Evolutionary conservation across 2,113 vertebrate species (phyloP), one percentile per base, ranked within the genome.

Genomic region (Benitochromis conjunctus): DNA sequence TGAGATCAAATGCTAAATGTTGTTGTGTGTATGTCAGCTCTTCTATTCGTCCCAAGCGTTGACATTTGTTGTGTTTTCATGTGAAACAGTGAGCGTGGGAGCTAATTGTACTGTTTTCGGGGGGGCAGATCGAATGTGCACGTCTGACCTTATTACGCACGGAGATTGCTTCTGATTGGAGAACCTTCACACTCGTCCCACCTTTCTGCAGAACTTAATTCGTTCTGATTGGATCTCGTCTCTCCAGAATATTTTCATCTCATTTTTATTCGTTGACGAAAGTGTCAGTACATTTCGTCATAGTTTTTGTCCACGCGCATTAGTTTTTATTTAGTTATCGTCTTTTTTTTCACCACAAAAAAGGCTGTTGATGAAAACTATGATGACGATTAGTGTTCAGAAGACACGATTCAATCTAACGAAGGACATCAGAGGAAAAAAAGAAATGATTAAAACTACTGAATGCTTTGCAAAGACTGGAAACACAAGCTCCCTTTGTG

Each of bases 61-160:
- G 34, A 64, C 60, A 38, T 64, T 38, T n/a, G 19, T 38, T 64
- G 60, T 64, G 60, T 64, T 64, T 64, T 64, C 34, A 38, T 38
- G 60, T 64, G 18, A 64, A 64, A 64, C 60, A 38, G 34, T 21
- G 19, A 64, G 10, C 34, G n/a, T 38, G 18, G 60, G 60, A 38
- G 34, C 34, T 64, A 13, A 64, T 18, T 7, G 6, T n/a, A 31
- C 29, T 62, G 3, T 62, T 62, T 62, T 11, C 9, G n/a, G 9
- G 3, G 58, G 1, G 31, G 58, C 19, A 11, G 58, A 19, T 36
- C 5, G 2, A 38, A 64, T 64, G 60, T 38, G 60, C 4, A 7
- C 21, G 34, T 38, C 0, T 64, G 34, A 38, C 34, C 60, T 38
- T 60, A 0, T 31, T 31, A 60, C 1, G 0, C 14, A 58, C 3